Evolutionary conservation across 2,888 invertebrate genomes (phyloP), one percentile per base, ranked within the genome.

Genomic region (Cantharis rustica): DNA sequence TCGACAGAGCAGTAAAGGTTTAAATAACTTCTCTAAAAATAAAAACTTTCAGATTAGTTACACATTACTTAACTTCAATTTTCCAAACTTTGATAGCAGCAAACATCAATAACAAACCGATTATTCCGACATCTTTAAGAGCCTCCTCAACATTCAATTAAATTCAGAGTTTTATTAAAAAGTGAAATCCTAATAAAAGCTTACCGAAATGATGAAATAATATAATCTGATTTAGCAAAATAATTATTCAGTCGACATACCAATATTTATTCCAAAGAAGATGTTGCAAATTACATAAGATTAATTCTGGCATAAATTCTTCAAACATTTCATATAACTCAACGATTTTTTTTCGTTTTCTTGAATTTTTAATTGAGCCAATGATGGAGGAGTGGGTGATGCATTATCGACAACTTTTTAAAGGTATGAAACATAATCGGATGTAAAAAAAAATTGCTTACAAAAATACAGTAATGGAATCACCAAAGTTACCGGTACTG

Each of bases 181-280:
- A n/a, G 13, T 10, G 0, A 9, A 11, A 31, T 11, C 3, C 0
- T 11, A 20, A 1, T 13, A 63, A 16, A n/a, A 70, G 82, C 83
- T 87, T 86, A 91, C 91, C 63, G 89, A 89, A n/a, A 83, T 91
- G 91, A 84, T 90, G 90, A 71, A 86, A 72, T 10, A 90, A 85
- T 69, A 92, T 89, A 79, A 92, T 89, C 75, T 89, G 89, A 81
- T 92, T 92, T 3, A 93, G 87, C 27, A 92, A 86, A 1, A 93
- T 91, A 9, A 9, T 23, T 23, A 20, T 1, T 2, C n/a, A 16
- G 23, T 20, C 23, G 20, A 7, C 91, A 91, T 75, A 92, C 89
- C 3, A 91, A 90, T 84, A 77, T 77, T 79, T 73, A 79, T 74
- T 77, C 47, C 76, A 31, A 11, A 79, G 7, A 66, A 9, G n/a